Conservation (phyloP, 2,113 vertebrate genomes). For the Oncorhynchus kisutch region DNA sequence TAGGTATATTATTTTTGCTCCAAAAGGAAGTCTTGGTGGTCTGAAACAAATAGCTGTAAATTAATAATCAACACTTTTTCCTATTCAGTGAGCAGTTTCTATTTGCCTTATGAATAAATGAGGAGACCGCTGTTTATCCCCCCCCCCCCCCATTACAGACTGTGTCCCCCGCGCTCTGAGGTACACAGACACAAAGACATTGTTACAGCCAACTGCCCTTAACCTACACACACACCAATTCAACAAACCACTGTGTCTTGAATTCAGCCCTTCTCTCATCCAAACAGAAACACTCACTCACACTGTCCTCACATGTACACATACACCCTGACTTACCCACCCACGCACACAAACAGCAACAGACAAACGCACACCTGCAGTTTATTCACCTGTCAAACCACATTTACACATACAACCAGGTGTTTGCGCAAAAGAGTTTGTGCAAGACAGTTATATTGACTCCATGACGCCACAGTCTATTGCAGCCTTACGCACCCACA, state of each 20-base stretch:
- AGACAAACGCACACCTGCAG: constrained; percentile 1
- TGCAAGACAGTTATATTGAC: neutral
- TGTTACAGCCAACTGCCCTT: constrained; percentile 4
- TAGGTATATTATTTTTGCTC: neutral
- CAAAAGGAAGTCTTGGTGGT: constrained; percentile 39
- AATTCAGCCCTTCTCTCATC: neutral
- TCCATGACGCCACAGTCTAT: neutral
- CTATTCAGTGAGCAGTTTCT: constrained; percentile 67
- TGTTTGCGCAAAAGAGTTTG: neutral
- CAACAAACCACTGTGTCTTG: neutral
- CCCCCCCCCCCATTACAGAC: neutral
- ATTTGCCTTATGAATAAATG: constrained; percentile 87
- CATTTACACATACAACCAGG: neutral
- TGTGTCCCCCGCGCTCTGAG: constrained; percentile 31
- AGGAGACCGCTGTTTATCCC: constrained; percentile 76
- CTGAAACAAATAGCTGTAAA: constrained; percentile 74
- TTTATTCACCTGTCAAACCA: neutral
- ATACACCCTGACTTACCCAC: neutral
- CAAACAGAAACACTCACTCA: neutral
- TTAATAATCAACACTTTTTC: constrained; percentile 83
- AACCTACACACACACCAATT: neutral
- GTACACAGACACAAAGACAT: constrained; percentile 11
- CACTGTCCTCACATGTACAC: neutral
- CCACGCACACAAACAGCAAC: constrained; percentile 7
- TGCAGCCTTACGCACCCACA: neutral